These are phyloP conservation scores for Drosophila incognita DNA, from an alignment of 2,888 invertebrate genomes.

Conservation along the genomic window DNA sequence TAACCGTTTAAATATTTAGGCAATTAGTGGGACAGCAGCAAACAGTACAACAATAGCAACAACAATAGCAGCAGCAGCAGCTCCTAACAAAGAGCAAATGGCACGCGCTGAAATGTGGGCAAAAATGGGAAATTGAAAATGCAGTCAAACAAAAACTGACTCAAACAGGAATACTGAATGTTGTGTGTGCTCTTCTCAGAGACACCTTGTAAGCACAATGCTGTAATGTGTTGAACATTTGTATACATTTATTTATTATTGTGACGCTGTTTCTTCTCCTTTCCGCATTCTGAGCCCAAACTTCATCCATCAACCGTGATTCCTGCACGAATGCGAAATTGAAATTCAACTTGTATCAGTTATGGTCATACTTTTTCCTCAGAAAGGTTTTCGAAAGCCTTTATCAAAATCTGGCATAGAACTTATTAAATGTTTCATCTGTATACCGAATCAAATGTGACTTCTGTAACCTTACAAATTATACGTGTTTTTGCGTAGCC, in stretches of 20 bases:
- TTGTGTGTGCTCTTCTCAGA: neutral
- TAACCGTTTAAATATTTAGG: constrained; percentile 78
- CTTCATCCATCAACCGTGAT: neutral
- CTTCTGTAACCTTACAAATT: no score
- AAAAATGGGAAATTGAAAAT: constrained; percentile 29
- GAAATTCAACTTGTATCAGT: no score
- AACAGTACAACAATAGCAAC: constrained; percentile 6
- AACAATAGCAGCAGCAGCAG: constrained; percentile 6
- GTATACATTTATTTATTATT: no score
- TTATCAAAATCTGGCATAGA: no score
- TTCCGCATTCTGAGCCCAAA: no score
- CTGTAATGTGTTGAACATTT: neutral
- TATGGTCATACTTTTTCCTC: no score
- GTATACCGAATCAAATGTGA: neutral
- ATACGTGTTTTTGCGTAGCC: neutral
- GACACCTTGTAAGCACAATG: neutral
- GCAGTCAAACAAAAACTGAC: constrained; percentile 10
- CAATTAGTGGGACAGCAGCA: constrained; percentile 60
- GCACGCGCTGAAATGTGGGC: constrained; percentile 27
- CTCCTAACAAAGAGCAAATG: constrained; percentile 30
- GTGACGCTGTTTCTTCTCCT: no score
- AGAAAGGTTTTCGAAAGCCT: no score
- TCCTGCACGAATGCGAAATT: neutral
- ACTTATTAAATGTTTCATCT: neutral
- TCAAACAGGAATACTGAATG: neutral